Evolutionary conservation across 2,797 vertebrate species (phyloP).

Genomic region (Phrynocephalus guinanensis): DNA sequence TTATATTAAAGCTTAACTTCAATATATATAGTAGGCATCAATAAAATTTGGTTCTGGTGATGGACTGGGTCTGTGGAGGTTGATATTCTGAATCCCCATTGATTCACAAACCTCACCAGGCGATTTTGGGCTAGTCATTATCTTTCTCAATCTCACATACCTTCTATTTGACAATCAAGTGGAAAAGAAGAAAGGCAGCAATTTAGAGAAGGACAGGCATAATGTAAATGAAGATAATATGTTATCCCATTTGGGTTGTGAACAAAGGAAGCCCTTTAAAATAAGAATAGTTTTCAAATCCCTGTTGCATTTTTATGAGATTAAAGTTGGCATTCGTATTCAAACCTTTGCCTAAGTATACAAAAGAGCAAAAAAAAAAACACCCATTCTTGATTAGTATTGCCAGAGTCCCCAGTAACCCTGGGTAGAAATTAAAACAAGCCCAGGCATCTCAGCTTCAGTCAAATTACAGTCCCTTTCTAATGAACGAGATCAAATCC

Average conservation of each 20-base stretch:
- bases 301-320: slow-evolving; percentile 11
- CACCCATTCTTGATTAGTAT: slow-evolving; percentile 10
- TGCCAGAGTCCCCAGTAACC: fast-evolving
- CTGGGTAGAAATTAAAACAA: slow-evolving; percentile 33
- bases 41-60: not conserved
- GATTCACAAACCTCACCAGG: not conserved
- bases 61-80: not conserved
- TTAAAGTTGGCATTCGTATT: not conserved
- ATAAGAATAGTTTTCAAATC: not conserved
- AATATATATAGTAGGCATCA: not conserved
- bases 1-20: not conserved
- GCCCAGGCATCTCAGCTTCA: not conserved
- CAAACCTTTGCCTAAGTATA: slow-evolving; percentile 20
- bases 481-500: slow-evolving; percentile 13
- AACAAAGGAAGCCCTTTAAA: not conserved
- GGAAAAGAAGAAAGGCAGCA: not conserved
- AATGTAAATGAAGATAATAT: not conserved
- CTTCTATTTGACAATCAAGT: not conserved
- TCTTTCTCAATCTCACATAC: not conserved
- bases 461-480: slow-evolving; percentile 18
- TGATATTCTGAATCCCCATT: not conserved
- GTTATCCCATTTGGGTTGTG: not conserved
- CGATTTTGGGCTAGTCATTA: not conserved
- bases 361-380: not conserved
- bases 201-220: not conserved